Base-by-base conservation (phyloP, 2,113 vertebrate genomes). In the Ariopsis seemanni region DNA sequence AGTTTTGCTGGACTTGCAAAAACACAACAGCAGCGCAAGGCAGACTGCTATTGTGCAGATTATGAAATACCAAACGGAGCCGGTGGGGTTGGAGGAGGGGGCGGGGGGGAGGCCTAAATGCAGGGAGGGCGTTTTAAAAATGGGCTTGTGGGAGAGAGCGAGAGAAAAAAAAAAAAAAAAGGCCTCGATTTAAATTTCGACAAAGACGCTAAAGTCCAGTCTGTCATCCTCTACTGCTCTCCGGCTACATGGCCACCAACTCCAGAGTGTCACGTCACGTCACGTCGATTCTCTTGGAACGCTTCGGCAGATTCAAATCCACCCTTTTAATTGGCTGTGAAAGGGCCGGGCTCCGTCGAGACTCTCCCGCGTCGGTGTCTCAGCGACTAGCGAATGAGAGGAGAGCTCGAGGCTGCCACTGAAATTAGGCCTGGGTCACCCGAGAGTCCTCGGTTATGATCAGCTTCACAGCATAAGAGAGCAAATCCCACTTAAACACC, bases 251-350 rank as follows among this genome's bases (percentile, higher is more conserved):
- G 27, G 67, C 85, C 25, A 10, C 75, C 75, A 67, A 62, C 85
- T 65, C 82, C 55, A 20, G 42, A 42, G 42, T 42, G 42, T 42
- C 42, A 42, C 42, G 42, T 20, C 2, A 10, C 18, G 48, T 55
- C 82, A 30, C 30, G 20, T 52, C 22, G 34, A 17, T 57, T 42
- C 74, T 57, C 65, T 27, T 30, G 52, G 83, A 81, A 52, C 34
- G 52, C 58, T 58, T 62, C 15, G 65, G 34, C 69, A 83, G 86
- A 55, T 20, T 88, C 25, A 78, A 88, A 78, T 86, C 52, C 75
- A 78, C 72, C 27, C 63, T 88, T 89, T 88, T 89, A 85, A 91
- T 91, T 88, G 90, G 86, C 88, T 88, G 82, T 69, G 85, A 85
- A 89, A 83, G 65, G 57, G 27, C 83, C 17, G 57, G 77, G 86